Conservation (phyloP, 2,113 vertebrate species). For the Macquaria ambigua region DNA sequence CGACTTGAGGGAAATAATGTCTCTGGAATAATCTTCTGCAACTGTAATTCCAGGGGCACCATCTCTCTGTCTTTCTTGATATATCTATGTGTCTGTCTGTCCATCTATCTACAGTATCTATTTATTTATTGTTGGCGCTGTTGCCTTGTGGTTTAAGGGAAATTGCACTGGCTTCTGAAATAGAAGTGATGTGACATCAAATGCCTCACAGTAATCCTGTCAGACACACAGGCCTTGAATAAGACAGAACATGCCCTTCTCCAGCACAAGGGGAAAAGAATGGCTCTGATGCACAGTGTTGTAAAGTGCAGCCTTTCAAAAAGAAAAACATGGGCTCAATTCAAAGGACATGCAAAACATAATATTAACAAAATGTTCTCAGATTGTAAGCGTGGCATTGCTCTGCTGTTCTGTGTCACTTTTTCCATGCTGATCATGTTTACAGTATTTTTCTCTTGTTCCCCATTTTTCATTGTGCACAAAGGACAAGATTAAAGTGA, state of each 20-base stretch:
- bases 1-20: slow-evolving; percentile 99
- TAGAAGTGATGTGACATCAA: slow-evolving; percentile 89
- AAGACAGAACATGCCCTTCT: slow-evolving; percentile 79
- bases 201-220: slow-evolving; percentile 89
- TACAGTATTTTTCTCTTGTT: background rate
- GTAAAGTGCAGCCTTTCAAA: slow-evolving; percentile 42
- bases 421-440: slow-evolving; percentile 10
- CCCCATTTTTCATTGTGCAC: background rate
- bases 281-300: slow-evolving; percentile 47
- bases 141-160: slow-evolving; percentile 90
- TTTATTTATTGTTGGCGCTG: slow-evolving; percentile 83
- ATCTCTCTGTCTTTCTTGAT: slow-evolving; percentile 61
- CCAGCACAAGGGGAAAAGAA: slow-evolving; percentile 29
- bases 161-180: slow-evolving; percentile 91
- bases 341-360: slow-evolving; percentile 46
- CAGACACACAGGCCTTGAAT: slow-evolving; percentile 84
- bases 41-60: slow-evolving; percentile 94
- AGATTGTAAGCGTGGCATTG: background rate
- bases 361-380: slow-evolving; percentile 41
- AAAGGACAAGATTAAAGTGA: background rate
- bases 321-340: slow-evolving; percentile 27
- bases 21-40: slow-evolving; percentile 97
- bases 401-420: background rate
- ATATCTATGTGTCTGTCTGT: slow-evolving; percentile 59
- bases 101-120: slow-evolving; percentile 56